Evolutionary conservation across 2,113 vertebrate species (phyloP), one percentile per base, ranked within the genome.

Genomic region (Istiophorus platypterus): DNA sequence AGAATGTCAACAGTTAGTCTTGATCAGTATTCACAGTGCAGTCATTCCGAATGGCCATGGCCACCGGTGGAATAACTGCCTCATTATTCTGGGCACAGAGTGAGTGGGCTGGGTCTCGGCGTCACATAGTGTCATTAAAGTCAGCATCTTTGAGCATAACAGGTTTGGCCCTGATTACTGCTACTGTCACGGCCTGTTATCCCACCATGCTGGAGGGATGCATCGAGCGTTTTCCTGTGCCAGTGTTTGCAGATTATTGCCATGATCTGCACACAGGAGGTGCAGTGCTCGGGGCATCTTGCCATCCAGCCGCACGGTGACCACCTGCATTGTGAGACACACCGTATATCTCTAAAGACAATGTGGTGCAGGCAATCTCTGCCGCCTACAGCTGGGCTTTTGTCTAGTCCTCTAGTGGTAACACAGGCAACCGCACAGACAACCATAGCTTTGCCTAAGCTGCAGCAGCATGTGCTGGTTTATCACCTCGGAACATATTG

Each of bases 401-500:
- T 93, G 89, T 93, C 71, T 80, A n/a, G 76, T 87, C 83, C 87
- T 88, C 88, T 84, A 61, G 86, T 76, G 81, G 90, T 80, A 76
- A 52, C 70, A 31, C 47, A 72, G 75, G 71, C 86, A 85, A 82
- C 61, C 42, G 58, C 75, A 81, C 81, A 90, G 80, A 92, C 83
- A 58, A 76, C 74, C 74, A 37, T 68, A 64, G 82, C 70, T 66
- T 91, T 73, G 81, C 89, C 84, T 92, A 78, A 90, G 82, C 92
- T 87, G 68, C 84, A 82, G 85, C 82, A 47, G 47, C 80, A 58
- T 80, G 71, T 66, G 85, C 85, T 75, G 84, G 87, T 93, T 95
- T 95, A 94, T 95, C 93, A 90, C 89, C 88, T 81, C 71, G 0
- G 64, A 95, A 91, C 93, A 94, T 91, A 94, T 94, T 94, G 93